phyloP scores from a whole-genome alignment of 2,113 vertebrate species.

The Pedetes capensis region DNA sequence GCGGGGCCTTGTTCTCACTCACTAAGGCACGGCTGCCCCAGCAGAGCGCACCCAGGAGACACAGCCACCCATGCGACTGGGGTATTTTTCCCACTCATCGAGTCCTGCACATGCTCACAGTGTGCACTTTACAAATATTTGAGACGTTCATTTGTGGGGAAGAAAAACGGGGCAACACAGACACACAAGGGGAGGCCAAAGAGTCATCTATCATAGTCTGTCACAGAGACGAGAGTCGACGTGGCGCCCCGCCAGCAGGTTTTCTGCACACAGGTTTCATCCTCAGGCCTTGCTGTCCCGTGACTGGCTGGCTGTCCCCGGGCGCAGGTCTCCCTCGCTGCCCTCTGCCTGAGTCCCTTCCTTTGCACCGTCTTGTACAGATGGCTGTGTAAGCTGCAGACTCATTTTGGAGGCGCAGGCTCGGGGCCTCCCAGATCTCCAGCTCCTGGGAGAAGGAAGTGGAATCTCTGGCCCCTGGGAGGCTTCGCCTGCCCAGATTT shows the following conservation, averaged over 20 bases:
- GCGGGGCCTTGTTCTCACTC: not conserved
- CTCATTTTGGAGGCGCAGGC: accelerated
- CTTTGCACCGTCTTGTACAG: no score
- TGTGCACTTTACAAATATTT: not conserved
- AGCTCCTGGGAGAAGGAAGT: not conserved
- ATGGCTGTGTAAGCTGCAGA: not conserved
- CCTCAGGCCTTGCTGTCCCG: not conserved
- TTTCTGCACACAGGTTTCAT: not conserved
- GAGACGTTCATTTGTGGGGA: not conserved
- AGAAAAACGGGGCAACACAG: not conserved
- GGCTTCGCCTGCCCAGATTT: accelerated
- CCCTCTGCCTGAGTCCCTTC: no score
- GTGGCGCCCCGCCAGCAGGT: not conserved
- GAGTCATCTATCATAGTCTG: no score
- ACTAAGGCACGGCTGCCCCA: accelerated
- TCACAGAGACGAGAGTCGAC: no score
- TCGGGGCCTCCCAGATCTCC: accelerated
- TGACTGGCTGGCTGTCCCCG: not conserved
- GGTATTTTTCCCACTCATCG: not conserved
- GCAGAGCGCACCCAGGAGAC: accelerated
- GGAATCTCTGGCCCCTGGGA: not conserved
- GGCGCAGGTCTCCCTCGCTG: not conserved
- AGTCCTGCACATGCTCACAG: not conserved
- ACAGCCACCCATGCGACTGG: not conserved
- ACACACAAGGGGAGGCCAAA: not conserved